Conservation (phyloP, 1,140 invertebrate species). For the Cotesia glomerata region DNA sequence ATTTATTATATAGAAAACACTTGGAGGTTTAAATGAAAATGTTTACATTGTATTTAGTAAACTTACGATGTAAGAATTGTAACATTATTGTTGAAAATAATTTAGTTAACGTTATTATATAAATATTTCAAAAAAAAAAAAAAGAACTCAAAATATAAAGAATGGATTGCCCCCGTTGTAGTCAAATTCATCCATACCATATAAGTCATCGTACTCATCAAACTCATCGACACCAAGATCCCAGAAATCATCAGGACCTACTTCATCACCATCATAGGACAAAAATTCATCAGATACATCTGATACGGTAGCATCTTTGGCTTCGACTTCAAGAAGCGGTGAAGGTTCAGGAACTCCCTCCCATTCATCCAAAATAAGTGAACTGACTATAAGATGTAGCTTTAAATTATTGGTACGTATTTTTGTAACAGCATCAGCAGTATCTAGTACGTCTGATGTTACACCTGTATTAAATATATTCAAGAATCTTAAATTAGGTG, state of each 20-base stretch:
- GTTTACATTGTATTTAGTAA: too few species aligned
- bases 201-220: background rate
- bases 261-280: background rate
- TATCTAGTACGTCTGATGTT: background rate
- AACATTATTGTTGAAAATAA: too few species aligned
- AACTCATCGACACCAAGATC: background rate
- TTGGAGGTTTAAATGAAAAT: too few species aligned
- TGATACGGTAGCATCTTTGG: background rate
- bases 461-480: background rate
- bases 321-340: background rate
- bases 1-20: too few species aligned
- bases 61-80: too few species aligned
- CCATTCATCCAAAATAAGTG: background rate
- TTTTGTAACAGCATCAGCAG: background rate
- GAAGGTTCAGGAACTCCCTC: background rate
- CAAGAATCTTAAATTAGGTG: background rate
- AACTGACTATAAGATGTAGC: background rate
- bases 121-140: too few species aligned
- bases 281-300: background rate
- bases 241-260: background rate
- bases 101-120: too few species aligned
- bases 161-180: background rate
- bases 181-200: background rate
- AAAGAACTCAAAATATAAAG: too few species aligned
- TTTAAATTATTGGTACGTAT: background rate